phyloP scores from a whole-genome alignment of 1,140 invertebrate species.

The Drosophila rufa region DNA sequence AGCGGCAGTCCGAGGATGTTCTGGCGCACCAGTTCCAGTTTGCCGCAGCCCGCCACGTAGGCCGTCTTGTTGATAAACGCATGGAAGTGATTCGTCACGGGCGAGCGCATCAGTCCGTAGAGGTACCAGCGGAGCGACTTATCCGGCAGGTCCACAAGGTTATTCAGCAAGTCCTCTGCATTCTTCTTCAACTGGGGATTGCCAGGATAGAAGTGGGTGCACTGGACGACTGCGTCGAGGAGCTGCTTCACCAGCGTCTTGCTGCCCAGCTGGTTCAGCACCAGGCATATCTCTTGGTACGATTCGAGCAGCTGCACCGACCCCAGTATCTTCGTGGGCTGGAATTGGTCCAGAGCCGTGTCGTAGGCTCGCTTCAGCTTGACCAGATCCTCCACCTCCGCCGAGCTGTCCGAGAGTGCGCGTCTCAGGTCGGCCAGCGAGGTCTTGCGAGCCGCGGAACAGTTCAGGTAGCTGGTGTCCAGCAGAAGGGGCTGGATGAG shows the following conservation, averaged over 20 bases:
- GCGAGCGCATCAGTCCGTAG: constrained; percentile 34
- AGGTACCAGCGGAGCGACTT: constrained; percentile 18
- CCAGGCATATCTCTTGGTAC: constrained; percentile 38
- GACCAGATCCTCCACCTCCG: constrained; percentile 4
- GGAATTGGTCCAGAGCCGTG: constrained; percentile 34
- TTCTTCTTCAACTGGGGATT: constrained; percentile 28
- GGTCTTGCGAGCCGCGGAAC: constrained; percentile 9
- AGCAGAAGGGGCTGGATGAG: constrained; percentile 36
- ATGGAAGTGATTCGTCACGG: constrained; percentile 60
- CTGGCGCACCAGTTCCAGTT: constrained; percentile 34
- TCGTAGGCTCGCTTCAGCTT: constrained; percentile 36
- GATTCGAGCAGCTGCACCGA: constrained; percentile 13
- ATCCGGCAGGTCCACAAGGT: constrained; percentile 49
- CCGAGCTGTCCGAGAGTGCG: neutral
- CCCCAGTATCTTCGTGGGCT: neutral
- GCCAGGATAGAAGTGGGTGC: constrained; percentile 30
- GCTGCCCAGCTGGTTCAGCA: constrained; percentile 60
- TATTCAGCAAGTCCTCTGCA: constrained; percentile 51
- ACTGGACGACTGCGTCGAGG: constrained; percentile 54
- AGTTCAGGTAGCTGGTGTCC: constrained; percentile 46
- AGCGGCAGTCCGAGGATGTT: constrained; percentile 72
- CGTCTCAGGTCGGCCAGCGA: constrained; percentile 4
- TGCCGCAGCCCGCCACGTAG: constrained; percentile 56
- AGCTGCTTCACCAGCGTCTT: constrained; percentile 41
- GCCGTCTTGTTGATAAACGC: constrained; percentile 52